phyloP scores from a whole-genome alignment of 1,140 invertebrate species.

The Eufriesea mexicana region DNA sequence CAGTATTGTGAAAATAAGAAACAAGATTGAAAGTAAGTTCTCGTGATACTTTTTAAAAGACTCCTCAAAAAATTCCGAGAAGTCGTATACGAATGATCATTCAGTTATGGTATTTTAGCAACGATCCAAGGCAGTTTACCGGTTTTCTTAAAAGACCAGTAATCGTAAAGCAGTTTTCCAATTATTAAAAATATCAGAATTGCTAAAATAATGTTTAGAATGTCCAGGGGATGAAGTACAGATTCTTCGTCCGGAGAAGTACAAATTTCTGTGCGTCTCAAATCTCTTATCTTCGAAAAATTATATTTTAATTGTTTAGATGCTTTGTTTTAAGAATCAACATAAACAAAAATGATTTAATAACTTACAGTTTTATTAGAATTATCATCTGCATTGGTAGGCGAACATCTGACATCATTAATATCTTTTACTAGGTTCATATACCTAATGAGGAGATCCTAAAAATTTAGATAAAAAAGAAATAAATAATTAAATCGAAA shows the following conservation, averaged over 20 bases:
- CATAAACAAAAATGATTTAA: neutral
- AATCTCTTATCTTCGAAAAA: slow-evolving; percentile 85
- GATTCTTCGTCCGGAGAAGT: slow-evolving; percentile 80
- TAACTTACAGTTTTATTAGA: slow-evolving; percentile 84
- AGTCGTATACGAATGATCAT: neutral
- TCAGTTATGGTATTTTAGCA: slow-evolving; percentile 86
- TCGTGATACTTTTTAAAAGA: neutral
- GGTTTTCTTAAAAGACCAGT: slow-evolving; percentile 90
- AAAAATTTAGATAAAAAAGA: neutral
- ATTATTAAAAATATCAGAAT: slow-evolving; percentile 87
- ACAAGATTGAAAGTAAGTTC: neutral
- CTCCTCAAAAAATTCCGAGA: no score
- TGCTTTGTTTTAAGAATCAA: neutral
- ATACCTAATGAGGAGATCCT: slow-evolving; percentile 88
- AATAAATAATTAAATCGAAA: neutral
- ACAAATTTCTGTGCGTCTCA: slow-evolving; percentile 87
- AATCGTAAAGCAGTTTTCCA: slow-evolving; percentile 90
- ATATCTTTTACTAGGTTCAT: slow-evolving; percentile 86
- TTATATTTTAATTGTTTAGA: no score
- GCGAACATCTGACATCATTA: slow-evolving; percentile 86
- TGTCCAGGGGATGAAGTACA: slow-evolving; percentile 86
- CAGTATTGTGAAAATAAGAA: slow-evolving; percentile 29
- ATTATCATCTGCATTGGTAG: slow-evolving; percentile 83
- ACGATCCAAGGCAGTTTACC: slow-evolving; percentile 92
- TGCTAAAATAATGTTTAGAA: slow-evolving; percentile 87